phyloP scores from a whole-genome alignment of 2,888 invertebrate species.

The Caenorhabditis wallacei region DNA sequence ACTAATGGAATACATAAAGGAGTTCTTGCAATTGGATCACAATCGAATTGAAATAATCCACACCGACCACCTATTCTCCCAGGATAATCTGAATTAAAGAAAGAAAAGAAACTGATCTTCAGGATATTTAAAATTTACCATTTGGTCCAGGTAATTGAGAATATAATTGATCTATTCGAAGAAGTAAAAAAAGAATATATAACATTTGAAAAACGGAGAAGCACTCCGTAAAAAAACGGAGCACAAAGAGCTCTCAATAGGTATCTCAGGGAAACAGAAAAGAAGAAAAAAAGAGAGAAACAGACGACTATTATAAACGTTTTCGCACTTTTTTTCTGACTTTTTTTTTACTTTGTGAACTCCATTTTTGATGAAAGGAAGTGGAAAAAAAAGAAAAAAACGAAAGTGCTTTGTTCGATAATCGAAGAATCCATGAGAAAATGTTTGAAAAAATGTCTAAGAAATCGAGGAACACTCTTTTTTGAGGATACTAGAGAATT shows the following conservation, averaged over 20 bases:
- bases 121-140: slow-evolving; percentile 10
- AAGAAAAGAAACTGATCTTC: not conserved
- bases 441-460: slow-evolving; percentile 31
- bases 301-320: slow-evolving; percentile 44
- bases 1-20: slow-evolving; percentile 73
- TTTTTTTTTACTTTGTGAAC: slow-evolving; percentile 20
- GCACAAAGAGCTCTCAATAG: slow-evolving; percentile 30
- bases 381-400: slow-evolving; percentile 2
- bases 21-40: slow-evolving; percentile 64
- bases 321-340: slow-evolving; percentile 45
- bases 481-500: no score
- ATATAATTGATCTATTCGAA: not conserved
- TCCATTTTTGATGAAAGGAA: slow-evolving; percentile 26
- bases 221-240: slow-evolving; percentile 25
- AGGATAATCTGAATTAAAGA: slow-evolving; percentile 66
- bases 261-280: slow-evolving; percentile 36
- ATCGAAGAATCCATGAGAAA: slow-evolving; percentile 3
- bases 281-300: not conserved
- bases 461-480: not conserved
- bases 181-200: slow-evolving; percentile 2
- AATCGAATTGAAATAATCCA: slow-evolving; percentile 70
- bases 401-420: slow-evolving; percentile 54
- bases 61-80: slow-evolving; percentile 63
- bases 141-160: slow-evolving; percentile 45
- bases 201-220: slow-evolving; percentile 3